Percentiles rank a stretch among this genome's conserved stretches.
Evolutionary conservation across 2,888 invertebrate species (phyloP).

Genomic region (Lamellibrachia columna): DNA sequence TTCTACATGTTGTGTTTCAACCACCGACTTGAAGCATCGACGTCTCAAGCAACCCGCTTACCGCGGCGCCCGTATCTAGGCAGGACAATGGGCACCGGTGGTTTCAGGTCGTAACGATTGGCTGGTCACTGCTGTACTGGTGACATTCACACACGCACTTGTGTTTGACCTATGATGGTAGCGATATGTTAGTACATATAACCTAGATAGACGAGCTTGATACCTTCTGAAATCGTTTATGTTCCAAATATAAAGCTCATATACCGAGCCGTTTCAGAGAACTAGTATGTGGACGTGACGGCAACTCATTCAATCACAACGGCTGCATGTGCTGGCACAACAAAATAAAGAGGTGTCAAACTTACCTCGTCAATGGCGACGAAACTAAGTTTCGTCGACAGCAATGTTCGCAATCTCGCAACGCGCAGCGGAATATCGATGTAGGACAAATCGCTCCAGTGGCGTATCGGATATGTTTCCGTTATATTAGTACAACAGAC

Average conservation of each 20-base stretch:
- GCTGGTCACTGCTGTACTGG: not conserved
- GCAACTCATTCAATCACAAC: not conserved
- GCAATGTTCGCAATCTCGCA: not conserved
- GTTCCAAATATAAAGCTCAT: not conserved
- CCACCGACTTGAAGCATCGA: not conserved
- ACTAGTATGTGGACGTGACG: not conserved
- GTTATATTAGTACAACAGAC: not conserved
- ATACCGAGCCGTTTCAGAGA: not conserved
- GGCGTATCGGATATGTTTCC: not conserved
- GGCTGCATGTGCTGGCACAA: not conserved
- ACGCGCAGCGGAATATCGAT: not conserved
- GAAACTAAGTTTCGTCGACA: not conserved
- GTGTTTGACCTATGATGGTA: not conserved
- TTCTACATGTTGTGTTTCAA: not conserved
- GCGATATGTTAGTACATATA: not conserved
- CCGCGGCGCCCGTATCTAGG: not conserved
- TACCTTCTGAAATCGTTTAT: not conserved
- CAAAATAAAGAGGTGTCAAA: not conserved
- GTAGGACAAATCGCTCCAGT: not conserved
- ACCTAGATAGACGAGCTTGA: not conserved
- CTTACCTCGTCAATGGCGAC: conserved; percentile 4
- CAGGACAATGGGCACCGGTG: not conserved
- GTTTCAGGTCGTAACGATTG: not conserved
- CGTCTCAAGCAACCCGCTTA: not conserved
- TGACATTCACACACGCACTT: not conserved